A percentile compares a stretch with the other conserved stretches of the same genome.
Conservation (phyloP, 2,888 invertebrate genomes). For the Metallyticus violacea region DNA sequence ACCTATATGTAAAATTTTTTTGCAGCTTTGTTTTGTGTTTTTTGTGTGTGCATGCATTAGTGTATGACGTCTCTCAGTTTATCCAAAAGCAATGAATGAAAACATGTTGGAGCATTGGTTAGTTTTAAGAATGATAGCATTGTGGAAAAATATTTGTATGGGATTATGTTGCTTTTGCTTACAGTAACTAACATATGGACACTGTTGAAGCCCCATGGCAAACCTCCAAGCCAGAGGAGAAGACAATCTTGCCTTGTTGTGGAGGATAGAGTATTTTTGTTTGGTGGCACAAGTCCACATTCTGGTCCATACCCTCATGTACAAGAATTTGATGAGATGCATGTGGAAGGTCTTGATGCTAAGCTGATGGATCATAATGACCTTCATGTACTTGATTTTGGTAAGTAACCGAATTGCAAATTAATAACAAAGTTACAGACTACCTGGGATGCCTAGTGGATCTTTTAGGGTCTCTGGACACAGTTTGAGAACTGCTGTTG, state of each 20-base stretch:
- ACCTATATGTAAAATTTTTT: no score
- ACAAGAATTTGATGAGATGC: constrained; percentile 1
- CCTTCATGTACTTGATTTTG: constrained; percentile 75
- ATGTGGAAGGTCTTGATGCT: constrained; percentile 37
- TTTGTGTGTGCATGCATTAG: no score
- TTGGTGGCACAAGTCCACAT: constrained; percentile 77
- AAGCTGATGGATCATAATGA: constrained; percentile 77
- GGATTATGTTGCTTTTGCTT: constrained; percentile 46
- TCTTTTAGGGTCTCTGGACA: no score
- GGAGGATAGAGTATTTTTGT: constrained; percentile 71
- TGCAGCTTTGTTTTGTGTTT: no score
- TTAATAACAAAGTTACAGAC: no score
- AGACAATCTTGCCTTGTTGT: constrained; percentile 79
- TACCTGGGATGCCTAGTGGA: no score
- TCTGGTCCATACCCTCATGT: not conserved
- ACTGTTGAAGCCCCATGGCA: constrained; percentile 57
- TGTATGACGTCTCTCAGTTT: no score
- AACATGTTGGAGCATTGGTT: no score
- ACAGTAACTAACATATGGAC: constrained; percentile 59
- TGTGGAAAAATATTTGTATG: no score
- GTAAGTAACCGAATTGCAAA: constrained; percentile 43
- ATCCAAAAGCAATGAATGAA: no score
- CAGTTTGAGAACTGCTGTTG: no score
- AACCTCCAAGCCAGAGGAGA: constrained; percentile 62
- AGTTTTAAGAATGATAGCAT: no score